Evolutionary conservation across 2,797 vertebrate genomes (phyloP), one percentile per base, ranked within the genome.

Genomic region (Schizopygopsis pylzovi): DNA sequence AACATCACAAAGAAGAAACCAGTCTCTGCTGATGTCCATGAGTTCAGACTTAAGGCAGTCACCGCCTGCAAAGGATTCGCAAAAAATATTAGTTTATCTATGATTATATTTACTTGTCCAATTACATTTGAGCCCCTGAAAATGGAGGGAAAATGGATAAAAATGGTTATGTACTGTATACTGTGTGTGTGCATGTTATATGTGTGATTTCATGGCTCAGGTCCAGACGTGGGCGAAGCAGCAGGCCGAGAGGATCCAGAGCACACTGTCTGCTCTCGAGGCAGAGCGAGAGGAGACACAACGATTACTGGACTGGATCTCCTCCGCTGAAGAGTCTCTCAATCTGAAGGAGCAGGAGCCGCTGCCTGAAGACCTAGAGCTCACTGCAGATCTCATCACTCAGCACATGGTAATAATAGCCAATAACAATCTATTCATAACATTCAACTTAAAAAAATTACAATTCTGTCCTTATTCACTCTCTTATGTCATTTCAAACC

Each of bases 161-260:
- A 47, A 47, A 41, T 47, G 3, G 3, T 13, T 3, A 33, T 33
- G 33, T 33, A 33, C 33, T 33, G 7, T 41, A 8, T 41, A 8
- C 33, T 8, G 41, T 41, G 41, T 8, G 41, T 41, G 8, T 43
- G 41, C 8, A 9, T 43, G 3, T 41, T 37, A 18, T 25, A 18
- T 20, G 22, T 82, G 49, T 81, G n/a, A 41, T 73, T 45, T n/a
- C 10, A 2, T n/a, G 70, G 43, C 10, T 5, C 90, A 97, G 97
- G 96, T 97, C 87, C 94, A 94, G 91, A 93, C 94, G 63, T 97
- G 96, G 96, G 96, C 96, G 1, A 93, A 94, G 90, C 95, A 96
- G 92, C 97, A 97, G 92, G 93, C 92, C 0, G 95, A 95, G 88
- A 94, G 95, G 87, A 95, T 97, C 83, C 93, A 93, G 87, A 88